These are phyloP conservation scores for Eubucco bourcierii DNA, from an alignment of 2,113 vertebrate genomes.

Conservation along the genomic window DNA sequence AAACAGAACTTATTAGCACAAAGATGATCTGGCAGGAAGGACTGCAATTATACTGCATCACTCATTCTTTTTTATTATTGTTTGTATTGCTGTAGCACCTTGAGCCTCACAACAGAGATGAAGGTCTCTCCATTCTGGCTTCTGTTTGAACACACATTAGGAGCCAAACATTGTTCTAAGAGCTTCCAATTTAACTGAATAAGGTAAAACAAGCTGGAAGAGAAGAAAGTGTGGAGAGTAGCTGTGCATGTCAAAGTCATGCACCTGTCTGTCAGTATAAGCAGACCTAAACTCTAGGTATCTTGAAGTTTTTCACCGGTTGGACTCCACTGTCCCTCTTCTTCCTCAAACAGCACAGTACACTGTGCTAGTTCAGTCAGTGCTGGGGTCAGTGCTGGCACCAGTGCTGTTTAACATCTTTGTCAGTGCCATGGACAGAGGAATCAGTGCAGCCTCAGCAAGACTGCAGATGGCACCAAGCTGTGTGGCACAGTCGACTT, in stretches of 20 bases:
- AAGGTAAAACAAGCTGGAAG: neutral
- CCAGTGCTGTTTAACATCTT: too few relatives aligned
- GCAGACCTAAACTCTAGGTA: neutral
- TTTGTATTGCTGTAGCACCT: slow-evolving; percentile 54
- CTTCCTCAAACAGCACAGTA: neutral
- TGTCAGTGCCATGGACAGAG: too few relatives aligned
- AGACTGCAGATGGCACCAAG: too few relatives aligned
- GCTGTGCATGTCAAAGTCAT: slow-evolving; percentile 11
- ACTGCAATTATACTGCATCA: slow-evolving; percentile 12
- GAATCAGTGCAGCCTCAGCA: too few relatives aligned
- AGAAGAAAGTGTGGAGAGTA: neutral
- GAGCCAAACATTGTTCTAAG: neutral
- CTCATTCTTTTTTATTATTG: slow-evolving; percentile 28
- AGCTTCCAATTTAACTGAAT: slow-evolving; percentile 18
- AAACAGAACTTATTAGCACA: slow-evolving; percentile 53
- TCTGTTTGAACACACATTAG: slow-evolving; percentile 24
- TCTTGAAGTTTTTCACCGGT: neutral
- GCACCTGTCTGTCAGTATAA: neutral
- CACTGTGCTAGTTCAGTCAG: too few relatives aligned
- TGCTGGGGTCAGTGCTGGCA: too few relatives aligned
- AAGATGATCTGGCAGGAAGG: slow-evolving; percentile 39
- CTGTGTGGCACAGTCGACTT: too few relatives aligned
- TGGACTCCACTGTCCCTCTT: neutral
- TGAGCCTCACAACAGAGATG: neutral
- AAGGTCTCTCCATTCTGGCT: neutral